Base-by-base conservation (phyloP, 2,797 vertebrate genomes). In the Halcyon badia region DNA sequence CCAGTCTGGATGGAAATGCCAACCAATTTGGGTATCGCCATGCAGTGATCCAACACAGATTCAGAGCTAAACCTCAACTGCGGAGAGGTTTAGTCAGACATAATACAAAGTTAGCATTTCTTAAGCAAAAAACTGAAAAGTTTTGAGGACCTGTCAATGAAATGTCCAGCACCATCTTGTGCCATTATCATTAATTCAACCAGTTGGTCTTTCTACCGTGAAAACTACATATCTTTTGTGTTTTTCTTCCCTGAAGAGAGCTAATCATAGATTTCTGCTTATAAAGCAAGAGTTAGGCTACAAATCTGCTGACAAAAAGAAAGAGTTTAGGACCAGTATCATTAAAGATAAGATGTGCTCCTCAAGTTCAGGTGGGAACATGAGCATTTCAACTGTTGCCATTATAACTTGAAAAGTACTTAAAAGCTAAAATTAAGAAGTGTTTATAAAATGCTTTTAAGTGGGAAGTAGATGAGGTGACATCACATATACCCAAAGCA, bases 81-180 rank as follows among this genome's bases (percentile, higher is more conserved):
- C 5, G 21, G 41, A 37, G 48, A 69, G 18, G 4, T 76, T 76
- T 48, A 68, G 44, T 41, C 20, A 41, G 56, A 31, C 49, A 60
- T 79, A 49, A 52, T 10, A 66, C 6, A 83, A 78, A 90, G 15
- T 33, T 66, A 51, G 37, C 5, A 37, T 24, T 26, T 79, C 72
- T 37, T 33, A 33, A 64, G 37, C n/a, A 79, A 30, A 22, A 77
- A 69, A 56, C 6, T 24, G 4, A 44, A 85, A 83, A 44, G 10
- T 60, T 84, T 66, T 68, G 77, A 89, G 83, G 84, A 28, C 11
- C 12, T n/a, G 25, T 62, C 61, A 52, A 22, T 46, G 30, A 94
- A 81, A 91, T 31, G 52, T 84, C 81, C 92, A 60, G 82, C 83
- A 94, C 91, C 95, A 96, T 93, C 95, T 97, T 95, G 94, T 97